Evolutionary conservation across 2,888 invertebrate species (phyloP), one percentile per base, ranked within the genome.

Genomic region (Priocnemis perturbator): DNA sequence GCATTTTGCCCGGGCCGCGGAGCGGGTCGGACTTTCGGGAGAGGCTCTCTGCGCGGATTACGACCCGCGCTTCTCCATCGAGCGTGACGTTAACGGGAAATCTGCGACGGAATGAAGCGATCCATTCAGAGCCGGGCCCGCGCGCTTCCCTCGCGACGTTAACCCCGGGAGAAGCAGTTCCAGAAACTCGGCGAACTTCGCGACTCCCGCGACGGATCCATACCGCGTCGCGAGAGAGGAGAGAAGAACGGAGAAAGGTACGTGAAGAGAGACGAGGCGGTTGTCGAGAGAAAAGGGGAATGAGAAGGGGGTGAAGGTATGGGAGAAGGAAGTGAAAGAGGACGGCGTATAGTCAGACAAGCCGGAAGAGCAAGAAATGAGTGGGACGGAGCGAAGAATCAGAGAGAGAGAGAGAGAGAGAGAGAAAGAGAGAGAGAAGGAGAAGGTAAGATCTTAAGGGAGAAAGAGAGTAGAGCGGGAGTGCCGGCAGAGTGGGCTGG

Each of bases 191-290:
- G 48, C 44, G 64, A 63, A 63, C 56, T 53, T 52, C 57, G 63
- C 67, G 67, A 67, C 56, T 63, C 50, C 50, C 50, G 9, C 50
- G 50, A 50, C 50, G 50, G 50, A 50, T 50, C 50, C 50, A 50
- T 66, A 56, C 55, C 55, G 61, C 60, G 67, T 63, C 62, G 61
- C 66, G 66, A 67, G 62, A 55, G 47, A 45, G 37, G 37, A 37
- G 37, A 3, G 7, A 37, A 37, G 37, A 37, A 37, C 37, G 64
- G 64, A 17, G 44, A 52, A 58, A 30, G 69, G 56, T 48, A 53
- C 50, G 57, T 48, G 47, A 30, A 21, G 37, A 17, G 21, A 23
- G 56, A 56, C 56, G 55, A 23, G 55, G n/a, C n/a, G n/a, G n/a
- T n/a, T n/a, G n/a, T n/a, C n/a, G n/a, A n/a, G n/a, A n/a, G n/a